Evolutionary conservation across 2,888 invertebrate genomes (phyloP).

Genomic region (Lochmaea capreae): DNA sequence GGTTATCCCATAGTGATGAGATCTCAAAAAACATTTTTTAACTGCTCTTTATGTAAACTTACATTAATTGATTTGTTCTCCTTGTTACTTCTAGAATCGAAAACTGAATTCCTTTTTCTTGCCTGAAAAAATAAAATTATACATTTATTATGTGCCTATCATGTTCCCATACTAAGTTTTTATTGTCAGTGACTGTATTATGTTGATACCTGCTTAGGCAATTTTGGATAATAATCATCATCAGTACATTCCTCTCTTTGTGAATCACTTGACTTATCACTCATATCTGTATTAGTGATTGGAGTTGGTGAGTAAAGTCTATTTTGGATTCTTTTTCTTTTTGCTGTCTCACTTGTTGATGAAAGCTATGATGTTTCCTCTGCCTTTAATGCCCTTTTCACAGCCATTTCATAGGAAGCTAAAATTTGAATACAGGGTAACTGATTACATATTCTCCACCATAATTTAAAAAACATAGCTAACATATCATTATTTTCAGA

Average conservation of each 20-base stretch:
- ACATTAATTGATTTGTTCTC: slow-evolving; percentile 14
- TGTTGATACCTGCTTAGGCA: slow-evolving; percentile 20
- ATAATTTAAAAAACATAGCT: slow-evolving; percentile 29
- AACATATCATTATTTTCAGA: slow-evolving; percentile 28
- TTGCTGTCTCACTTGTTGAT: slow-evolving; percentile 27
- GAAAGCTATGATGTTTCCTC: slow-evolving; percentile 36
- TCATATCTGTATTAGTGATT: slow-evolving; percentile 29
- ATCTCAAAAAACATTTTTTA: too few relatives aligned
- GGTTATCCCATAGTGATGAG: too few relatives aligned
- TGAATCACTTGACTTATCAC: slow-evolving; percentile 28
- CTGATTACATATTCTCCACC: slow-evolving; percentile 14
- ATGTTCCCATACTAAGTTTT: too few relatives aligned
- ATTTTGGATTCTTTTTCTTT: slow-evolving; percentile 32
- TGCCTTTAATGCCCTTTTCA: slow-evolving; percentile 30
- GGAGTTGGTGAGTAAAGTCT: slow-evolving; percentile 27
- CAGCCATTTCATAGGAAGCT: slow-evolving; percentile 33
- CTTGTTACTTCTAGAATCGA: too few relatives aligned
- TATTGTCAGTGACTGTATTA: too few relatives aligned
- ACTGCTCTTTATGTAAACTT: too few relatives aligned
- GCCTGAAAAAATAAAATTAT: too few relatives aligned
- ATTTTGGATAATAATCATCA: slow-evolving; percentile 19
- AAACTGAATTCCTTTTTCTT: too few relatives aligned
- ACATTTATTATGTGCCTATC: too few relatives aligned
- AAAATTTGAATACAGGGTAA: slow-evolving; percentile 24
- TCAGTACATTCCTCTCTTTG: slow-evolving; percentile 28